phyloP scores from a whole-genome alignment of 2,113 vertebrate species.

The Aspiorhynchus laticeps region DNA sequence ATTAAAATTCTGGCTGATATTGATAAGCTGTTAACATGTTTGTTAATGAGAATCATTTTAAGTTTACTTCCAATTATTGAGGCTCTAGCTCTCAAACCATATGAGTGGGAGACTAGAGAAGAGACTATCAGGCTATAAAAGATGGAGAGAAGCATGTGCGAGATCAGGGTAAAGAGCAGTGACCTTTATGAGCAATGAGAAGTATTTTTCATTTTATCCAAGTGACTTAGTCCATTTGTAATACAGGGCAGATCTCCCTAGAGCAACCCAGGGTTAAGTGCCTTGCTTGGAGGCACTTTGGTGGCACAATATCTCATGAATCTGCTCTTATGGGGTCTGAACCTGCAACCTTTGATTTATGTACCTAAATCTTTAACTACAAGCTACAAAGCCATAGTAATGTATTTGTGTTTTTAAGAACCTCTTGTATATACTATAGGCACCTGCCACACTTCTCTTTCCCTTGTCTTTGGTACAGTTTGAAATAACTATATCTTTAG shows the following conservation, averaged over 20 bases:
- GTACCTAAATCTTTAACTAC: not conserved
- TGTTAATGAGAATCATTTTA: not conserved
- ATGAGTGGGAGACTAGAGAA: not conserved
- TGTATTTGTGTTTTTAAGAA: not conserved
- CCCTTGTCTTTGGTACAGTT: not conserved
- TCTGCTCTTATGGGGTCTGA: not conserved
- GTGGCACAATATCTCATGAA: not conserved
- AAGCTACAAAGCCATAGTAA: not conserved
- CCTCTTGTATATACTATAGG: not conserved
- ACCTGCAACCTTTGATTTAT: not conserved
- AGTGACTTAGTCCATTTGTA: slow-evolving; percentile 3
- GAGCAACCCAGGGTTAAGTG: not conserved
- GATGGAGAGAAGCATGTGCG: not conserved
- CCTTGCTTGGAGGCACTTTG: not conserved
- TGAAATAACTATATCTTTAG: not conserved
- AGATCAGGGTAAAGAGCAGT: not conserved
- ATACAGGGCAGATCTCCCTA: not conserved
- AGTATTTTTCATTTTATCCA: slow-evolving; percentile 26
- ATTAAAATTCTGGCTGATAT: no score
- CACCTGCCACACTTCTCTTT: not conserved
- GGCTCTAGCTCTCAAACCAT: not conserved
- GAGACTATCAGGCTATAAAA: not conserved
- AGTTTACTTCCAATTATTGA: not conserved
- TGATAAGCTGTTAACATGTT: no score
- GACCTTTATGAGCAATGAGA: slow-evolving; percentile 6